Percentiles rank a stretch among this genome's conserved stretches.
phyloP scores from a whole-genome alignment of 2,113 vertebrate species.

The Atractosteus spatula region DNA sequence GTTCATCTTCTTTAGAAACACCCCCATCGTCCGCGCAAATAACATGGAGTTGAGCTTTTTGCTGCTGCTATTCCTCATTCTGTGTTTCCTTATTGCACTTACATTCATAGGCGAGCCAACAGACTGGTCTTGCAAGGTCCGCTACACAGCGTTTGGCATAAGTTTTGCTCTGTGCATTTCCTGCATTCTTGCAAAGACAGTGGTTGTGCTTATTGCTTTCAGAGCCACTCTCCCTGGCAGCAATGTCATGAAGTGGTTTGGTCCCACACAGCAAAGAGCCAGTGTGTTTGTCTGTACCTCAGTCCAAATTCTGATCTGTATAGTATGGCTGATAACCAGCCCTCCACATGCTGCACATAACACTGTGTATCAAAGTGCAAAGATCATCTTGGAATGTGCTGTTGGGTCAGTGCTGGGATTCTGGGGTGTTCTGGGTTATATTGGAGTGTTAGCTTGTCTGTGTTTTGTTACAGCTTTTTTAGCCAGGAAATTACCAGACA shows the following conservation, averaged over 20 bases:
- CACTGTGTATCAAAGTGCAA: slow-evolving; percentile 43
- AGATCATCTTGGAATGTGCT: slow-evolving; percentile 44
- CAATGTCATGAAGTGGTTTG: slow-evolving; percentile 52
- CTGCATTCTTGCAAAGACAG: slow-evolving; percentile 52
- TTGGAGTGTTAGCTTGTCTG: too few species aligned
- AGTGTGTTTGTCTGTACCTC: slow-evolving; percentile 50
- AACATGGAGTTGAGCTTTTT: slow-evolving; percentile 52
- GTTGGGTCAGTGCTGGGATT: slow-evolving; percentile 48
- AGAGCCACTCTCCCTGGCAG: slow-evolving; percentile 44
- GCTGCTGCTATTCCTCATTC: slow-evolving; percentile 40
- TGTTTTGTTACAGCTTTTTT: too few species aligned
- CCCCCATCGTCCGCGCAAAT: slow-evolving; percentile 48
- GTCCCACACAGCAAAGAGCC: slow-evolving; percentile 37
- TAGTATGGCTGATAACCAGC: slow-evolving; percentile 52
- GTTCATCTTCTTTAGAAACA: slow-evolving; percentile 37
- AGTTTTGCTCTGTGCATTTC: slow-evolving; percentile 53
- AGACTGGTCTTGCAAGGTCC: slow-evolving; percentile 45
- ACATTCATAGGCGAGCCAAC: slow-evolving; percentile 51
- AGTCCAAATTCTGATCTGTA: slow-evolving; percentile 59
- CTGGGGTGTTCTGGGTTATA: slow-evolving; percentile 46
- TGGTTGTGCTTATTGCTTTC: slow-evolving; percentile 53
- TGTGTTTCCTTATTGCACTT: too few species aligned
- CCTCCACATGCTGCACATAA: slow-evolving; percentile 53
- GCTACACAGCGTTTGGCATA: slow-evolving; percentile 52
- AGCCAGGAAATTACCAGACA: too few species aligned